A percentile compares a stretch with the other conserved stretches of the same genome.
phyloP scores from a whole-genome alignment of 2,113 vertebrate species.

The Phylloscopus whistleri region DNA sequence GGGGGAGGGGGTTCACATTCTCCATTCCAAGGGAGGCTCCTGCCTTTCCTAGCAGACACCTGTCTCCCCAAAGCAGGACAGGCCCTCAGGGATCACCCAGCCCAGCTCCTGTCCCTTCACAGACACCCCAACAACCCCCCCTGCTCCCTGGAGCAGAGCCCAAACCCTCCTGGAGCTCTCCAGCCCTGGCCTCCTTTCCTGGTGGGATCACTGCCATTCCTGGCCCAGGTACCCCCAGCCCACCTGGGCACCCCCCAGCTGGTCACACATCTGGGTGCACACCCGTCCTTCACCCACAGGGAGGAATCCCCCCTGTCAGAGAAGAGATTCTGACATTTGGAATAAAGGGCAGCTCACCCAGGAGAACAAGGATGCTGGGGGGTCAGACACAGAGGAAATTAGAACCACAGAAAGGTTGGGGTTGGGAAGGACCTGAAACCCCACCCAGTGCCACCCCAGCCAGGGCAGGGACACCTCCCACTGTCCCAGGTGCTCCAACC shows the following conservation, averaged over 20 bases:
- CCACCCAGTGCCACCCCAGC: background rate
- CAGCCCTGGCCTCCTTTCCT: background rate
- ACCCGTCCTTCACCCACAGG: accelerated
- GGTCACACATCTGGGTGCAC: background rate
- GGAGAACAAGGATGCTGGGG: background rate
- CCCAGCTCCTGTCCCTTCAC: background rate
- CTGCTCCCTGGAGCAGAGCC: background rate
- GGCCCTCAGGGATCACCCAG: accelerated
- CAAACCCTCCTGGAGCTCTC: background rate
- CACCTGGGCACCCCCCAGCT: accelerated
- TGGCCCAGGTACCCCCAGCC: background rate
- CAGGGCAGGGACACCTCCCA: background rate
- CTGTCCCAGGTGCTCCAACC: too few species aligned
- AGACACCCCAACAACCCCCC: background rate
- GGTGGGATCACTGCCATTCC: background rate
- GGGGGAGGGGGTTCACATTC: too few species aligned
- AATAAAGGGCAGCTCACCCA: background rate
- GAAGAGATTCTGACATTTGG: background rate
- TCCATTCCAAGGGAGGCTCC: too few species aligned
- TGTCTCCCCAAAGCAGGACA: too few species aligned
- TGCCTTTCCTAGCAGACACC: too few species aligned
- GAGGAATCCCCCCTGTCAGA: accelerated
- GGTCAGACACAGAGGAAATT: background rate
- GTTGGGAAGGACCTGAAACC: background rate
- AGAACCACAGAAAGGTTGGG: background rate